Conservation (phyloP, 2,888 invertebrate species). For the Tillus elongatus region DNA sequence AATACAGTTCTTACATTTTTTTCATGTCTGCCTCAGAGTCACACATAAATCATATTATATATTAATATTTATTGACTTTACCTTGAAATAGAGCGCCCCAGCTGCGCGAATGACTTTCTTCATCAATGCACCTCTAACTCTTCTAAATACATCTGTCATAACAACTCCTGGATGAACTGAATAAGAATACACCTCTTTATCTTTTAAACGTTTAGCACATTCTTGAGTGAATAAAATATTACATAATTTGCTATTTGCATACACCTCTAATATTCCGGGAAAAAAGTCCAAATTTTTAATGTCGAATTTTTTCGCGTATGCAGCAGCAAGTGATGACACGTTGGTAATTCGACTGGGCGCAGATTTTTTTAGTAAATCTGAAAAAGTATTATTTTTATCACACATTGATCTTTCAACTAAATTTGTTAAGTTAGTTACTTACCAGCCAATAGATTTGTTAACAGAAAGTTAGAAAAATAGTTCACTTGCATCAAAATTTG, state of each 20-base stretch:
- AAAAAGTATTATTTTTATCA: too few relatives aligned
- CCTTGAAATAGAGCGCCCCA: too few relatives aligned
- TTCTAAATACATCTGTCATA: too few relatives aligned
- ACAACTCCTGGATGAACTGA: conserved; percentile 23
- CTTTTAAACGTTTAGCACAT: conserved; percentile 17
- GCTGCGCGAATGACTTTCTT: too few relatives aligned
- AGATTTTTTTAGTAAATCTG: conserved; percentile 17
- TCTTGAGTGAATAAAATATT: conserved; percentile 20
- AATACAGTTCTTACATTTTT: too few relatives aligned
- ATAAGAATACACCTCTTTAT: conserved; percentile 18
- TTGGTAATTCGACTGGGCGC: conserved; percentile 18
- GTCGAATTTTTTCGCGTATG: conserved; percentile 12
- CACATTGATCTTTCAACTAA: too few relatives aligned
- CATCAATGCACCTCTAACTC: too few relatives aligned
- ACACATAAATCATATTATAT: too few relatives aligned
- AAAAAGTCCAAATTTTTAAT: conserved; percentile 13
- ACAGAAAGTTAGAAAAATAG: conserved; percentile 60
- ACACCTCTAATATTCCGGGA: conserved; percentile 5
- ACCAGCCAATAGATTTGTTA: conserved; percentile 55
- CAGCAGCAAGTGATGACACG: conserved; percentile 15
- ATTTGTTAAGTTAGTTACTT: too few relatives aligned
- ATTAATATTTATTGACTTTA: too few relatives aligned
- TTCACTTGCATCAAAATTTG: conserved; percentile 59
- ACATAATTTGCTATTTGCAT: conserved; percentile 19
- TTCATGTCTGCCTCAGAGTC: too few relatives aligned